Base-by-base conservation (phyloP, 2,888 invertebrate genomes). In the Hemithea aestivaria region DNA sequence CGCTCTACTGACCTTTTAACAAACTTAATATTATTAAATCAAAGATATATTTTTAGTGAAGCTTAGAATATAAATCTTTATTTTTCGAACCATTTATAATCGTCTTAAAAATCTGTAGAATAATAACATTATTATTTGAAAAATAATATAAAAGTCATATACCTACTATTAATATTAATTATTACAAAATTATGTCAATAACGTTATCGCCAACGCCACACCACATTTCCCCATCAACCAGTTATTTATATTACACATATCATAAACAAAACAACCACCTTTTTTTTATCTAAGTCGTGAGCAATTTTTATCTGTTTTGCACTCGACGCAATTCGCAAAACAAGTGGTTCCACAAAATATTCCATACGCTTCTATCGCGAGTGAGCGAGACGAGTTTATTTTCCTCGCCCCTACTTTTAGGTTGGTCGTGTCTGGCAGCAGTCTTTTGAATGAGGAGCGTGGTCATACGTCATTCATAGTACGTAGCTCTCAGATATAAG, bases 401-500 rank as follows among this genome's bases (percentile, higher is more conserved):
- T 83, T 74, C 57, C 50, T 49, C 65, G 73, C 69, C 70, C 69
- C 66, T 70, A 69, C 75, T 73, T 65, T 32, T 69, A 55, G 53
- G 57, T 60, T 50, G 64, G 69, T 71, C 56, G 58, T 65, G 81
- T 83, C 82, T 82, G 66, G 67, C 72, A 56, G 55, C 64, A 76
- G 73, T 76, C 73, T 81, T 81, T 72, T 63, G 29, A 71, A 66
- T 66, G 76, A 69, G 73, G 70, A 71, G 65, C 62, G 56, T 56
- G 61, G 38, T 56, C 54, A 68, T 71, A 83, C 87, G 87, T 85
- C 79, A 78, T 75, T 87, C 79, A 84, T 82, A 80, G 87, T 87
- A 88, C 87, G 88, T 88, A 88, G 88, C 88, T 88, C 79, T 82
- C 73, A 77, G 84, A 87, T 70, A 69, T 71, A 70, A 73, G 84